Conservation (phyloP, 2,113 vertebrate genomes). For the Nanorana parkeri region DNA sequence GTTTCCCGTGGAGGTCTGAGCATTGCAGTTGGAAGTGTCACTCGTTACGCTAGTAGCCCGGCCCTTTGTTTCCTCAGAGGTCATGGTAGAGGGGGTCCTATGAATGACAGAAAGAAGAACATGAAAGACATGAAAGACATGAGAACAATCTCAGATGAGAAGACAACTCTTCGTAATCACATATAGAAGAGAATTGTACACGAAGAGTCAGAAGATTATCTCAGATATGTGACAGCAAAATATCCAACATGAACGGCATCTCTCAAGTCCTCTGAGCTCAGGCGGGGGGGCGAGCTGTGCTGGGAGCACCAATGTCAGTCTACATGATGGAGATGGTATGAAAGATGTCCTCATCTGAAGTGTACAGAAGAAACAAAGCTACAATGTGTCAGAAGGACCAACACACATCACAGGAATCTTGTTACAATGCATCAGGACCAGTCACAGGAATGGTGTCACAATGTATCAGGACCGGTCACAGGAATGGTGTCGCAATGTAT, state of each 20-base stretch:
- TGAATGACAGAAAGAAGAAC: constrained; percentile 54
- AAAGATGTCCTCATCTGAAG: too few species aligned
- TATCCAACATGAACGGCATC: too few species aligned
- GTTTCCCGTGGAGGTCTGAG: constrained; percentile 78
- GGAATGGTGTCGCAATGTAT: neutral
- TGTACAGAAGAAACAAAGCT: too few species aligned
- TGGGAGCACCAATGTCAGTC: too few species aligned
- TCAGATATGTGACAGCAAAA: too few species aligned
- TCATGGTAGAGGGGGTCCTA: constrained; percentile 84
- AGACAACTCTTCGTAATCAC: neutral
- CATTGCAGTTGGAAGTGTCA: constrained; percentile 90
- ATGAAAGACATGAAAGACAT: neutral
- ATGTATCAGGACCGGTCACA: neutral
- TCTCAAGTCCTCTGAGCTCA: too few species aligned
- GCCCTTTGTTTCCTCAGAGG: constrained; percentile 91
- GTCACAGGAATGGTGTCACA: neutral
- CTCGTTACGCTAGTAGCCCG: constrained; percentile 86
- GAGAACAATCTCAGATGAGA: neutral
- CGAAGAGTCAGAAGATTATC: too few species aligned
- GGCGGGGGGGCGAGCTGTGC: too few species aligned
- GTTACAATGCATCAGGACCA: too few species aligned
- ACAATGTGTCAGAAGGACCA: too few species aligned
- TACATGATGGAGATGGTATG: too few species aligned
- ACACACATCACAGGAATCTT: too few species aligned
- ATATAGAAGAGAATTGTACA: neutral